Conservation (phyloP, 2,888 invertebrate species). For the Germaria angustata region DNA sequence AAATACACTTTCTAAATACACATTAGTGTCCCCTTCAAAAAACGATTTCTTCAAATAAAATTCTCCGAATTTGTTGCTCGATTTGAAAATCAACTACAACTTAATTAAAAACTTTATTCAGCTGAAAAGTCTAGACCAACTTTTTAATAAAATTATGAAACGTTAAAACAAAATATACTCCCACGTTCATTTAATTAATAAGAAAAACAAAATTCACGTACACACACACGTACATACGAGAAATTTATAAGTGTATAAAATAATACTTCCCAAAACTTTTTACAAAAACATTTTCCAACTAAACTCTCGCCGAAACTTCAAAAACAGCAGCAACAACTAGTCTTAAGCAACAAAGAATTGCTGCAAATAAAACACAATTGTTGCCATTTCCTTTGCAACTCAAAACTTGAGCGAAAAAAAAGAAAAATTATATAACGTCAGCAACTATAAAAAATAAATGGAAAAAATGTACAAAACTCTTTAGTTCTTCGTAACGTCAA, state of each 20-base stretch:
- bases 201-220: no score
- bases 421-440: background rate
- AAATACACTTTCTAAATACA: background rate
- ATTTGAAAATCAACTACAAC: no score
- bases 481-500: conserved; percentile 16
- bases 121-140: conserved; percentile 60
- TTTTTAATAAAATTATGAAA: conserved; percentile 51
- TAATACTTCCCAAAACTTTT: conserved; percentile 7
- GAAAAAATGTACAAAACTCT: conserved; percentile 37
- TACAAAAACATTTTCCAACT: background rate
- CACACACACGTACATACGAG: no score
- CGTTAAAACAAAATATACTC: conserved; percentile 19
- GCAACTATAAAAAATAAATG: conserved; percentile 6
- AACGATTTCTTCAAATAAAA: background rate
- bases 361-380: conserved; percentile 57
- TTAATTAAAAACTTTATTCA: background rate
- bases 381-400: conserved; percentile 36
- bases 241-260: conserved; percentile 38
- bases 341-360: conserved; percentile 21
- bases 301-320: background rate
- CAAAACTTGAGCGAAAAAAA: background rate
- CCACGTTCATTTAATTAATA: background rate
- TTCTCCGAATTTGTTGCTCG: background rate
- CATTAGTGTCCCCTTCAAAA: background rate
- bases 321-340: conserved; percentile 8